These are phyloP conservation scores for Rhyacichthys aspro DNA, from an alignment of 2,797 vertebrate genomes.

Conservation along the genomic window DNA sequence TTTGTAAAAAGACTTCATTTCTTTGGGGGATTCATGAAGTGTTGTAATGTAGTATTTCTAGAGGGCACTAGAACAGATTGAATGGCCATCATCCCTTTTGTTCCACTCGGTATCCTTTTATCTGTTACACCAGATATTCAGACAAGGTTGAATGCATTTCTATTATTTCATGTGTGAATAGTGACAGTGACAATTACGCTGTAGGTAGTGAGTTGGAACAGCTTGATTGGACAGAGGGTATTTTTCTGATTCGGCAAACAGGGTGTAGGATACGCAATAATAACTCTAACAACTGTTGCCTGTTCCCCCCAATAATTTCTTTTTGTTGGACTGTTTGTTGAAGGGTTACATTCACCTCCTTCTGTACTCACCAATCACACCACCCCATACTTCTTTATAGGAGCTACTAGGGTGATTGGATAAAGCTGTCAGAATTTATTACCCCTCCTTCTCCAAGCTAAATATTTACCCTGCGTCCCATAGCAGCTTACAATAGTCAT, in stretches of 20 bases:
- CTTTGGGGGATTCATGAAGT: constrained; percentile 7
- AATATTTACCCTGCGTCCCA: constrained; percentile 83
- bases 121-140: constrained; percentile 8
- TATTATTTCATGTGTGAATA: constrained; percentile 44
- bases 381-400: constrained; percentile 31
- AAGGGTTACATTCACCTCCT: constrained; percentile 12
- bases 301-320: neutral
- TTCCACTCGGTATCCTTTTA: constrained; percentile 27
- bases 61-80: neutral
- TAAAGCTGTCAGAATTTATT: constrained; percentile 77
- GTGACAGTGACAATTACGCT: no score
- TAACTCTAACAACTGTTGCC: constrained; percentile 46
- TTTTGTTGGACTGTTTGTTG: constrained; percentile 25
- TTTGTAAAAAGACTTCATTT: constrained; percentile 6
- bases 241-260: constrained; percentile 64
- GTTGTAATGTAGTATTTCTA: neutral
- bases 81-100: constrained; percentile 7
- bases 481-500: constrained; percentile 79
- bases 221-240: constrained; percentile 50
- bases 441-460: constrained; percentile 76
- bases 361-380: constrained; percentile 34
- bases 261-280: constrained; percentile 57
- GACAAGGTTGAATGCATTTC: constrained; percentile 40
- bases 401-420: constrained; percentile 44
- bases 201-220: constrained; percentile 59